phyloP scores from a whole-genome alignment of 2,888 invertebrate genomes.

The Alloscopus bannaensis region DNA sequence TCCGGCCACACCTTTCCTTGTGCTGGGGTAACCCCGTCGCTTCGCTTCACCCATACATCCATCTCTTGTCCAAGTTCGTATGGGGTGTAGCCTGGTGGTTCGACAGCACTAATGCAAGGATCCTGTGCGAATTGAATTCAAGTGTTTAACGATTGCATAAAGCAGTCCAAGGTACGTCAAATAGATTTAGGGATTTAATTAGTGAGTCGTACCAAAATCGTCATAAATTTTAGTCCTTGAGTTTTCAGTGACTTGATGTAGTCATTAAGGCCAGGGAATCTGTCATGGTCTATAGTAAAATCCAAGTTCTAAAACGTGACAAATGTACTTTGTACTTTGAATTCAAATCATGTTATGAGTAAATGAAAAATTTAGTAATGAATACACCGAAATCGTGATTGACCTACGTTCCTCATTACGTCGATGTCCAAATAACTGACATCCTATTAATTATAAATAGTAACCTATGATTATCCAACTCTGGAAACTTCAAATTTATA shows the following conservation, averaged over 20 bases:
- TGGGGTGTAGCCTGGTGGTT: conserved; percentile 42
- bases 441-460: conserved; percentile 29
- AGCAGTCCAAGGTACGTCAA: not conserved
- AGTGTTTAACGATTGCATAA: not conserved
- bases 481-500: too few species aligned
- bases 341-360: too few species aligned
- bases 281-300: conserved; percentile 20
- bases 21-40: conserved; percentile 38
- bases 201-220: conserved; percentile 29
- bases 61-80: conserved; percentile 60
- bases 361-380: too few species aligned
- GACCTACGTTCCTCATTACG: conserved; percentile 82
- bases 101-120: conserved; percentile 39
- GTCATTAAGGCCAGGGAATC: conserved; percentile 33
- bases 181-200: not conserved
- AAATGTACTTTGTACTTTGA: not conserved
- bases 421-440: conserved; percentile 76
- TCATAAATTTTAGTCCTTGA: conserved; percentile 36
- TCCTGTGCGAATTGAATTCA: too few species aligned
- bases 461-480: too few species aligned
- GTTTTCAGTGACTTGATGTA: conserved; percentile 29
- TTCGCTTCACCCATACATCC: conserved; percentile 61
- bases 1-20: conserved; percentile 58
- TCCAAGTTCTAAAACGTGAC: conserved; percentile 21
- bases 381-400: too few species aligned